A percentile compares a stretch with the other conserved stretches of the same genome.
These are phyloP conservation scores for Norana najaformis DNA, from an alignment of 2,888 invertebrate genomes.

Conservation along the genomic window DNA sequence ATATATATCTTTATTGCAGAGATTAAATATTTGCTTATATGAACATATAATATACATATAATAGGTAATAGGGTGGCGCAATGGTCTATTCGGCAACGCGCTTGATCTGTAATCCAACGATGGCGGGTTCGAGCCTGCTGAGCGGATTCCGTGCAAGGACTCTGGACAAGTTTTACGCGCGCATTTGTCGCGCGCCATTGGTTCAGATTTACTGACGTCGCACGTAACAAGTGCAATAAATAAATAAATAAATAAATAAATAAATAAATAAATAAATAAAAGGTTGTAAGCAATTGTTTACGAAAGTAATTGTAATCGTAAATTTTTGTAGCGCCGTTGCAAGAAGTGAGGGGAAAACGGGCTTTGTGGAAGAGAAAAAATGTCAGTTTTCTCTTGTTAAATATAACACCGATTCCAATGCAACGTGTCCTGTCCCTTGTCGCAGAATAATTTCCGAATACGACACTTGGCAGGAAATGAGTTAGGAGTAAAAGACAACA, in stretches of 20 bases:
- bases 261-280: neutral
- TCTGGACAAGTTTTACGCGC: no score
- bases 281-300: neutral
- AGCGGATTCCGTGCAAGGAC: neutral
- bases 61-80: neutral
- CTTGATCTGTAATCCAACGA: no score
- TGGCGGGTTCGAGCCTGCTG: neutral
- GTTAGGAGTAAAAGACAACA: no score
- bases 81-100: no score
- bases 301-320: neutral
- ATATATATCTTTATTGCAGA: neutral
- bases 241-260: neutral
- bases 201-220: no score
- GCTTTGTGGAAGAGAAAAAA: neutral
- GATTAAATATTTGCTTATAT: no score
- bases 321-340: neutral
- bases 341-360: neutral
- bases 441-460: neutral
- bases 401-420: neutral
- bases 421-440: neutral
- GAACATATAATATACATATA: neutral
- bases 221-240: neutral
- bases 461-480: neutral
- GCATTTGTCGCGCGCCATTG: no score
- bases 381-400: neutral